phyloP scores from a whole-genome alignment of 2,113 vertebrate species.

The Nannobrachium achirus region DNA sequence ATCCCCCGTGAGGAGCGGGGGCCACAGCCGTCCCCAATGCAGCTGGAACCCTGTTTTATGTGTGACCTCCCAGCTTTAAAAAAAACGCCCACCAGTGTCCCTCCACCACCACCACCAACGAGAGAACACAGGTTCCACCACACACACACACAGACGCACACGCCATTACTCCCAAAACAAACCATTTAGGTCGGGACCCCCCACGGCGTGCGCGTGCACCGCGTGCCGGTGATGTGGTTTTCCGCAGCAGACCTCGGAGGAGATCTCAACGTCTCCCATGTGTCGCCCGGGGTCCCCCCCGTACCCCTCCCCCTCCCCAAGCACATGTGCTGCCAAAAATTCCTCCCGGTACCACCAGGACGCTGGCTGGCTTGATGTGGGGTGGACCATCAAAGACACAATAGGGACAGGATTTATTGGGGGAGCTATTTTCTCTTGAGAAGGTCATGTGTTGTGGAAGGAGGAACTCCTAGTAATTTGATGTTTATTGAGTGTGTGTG shows the following conservation, averaged over 20 bases:
- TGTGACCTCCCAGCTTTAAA: conserved; percentile 75
- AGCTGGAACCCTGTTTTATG: conserved; percentile 75
- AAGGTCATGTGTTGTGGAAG: conserved; percentile 29
- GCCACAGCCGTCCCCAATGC: conserved; percentile 65
- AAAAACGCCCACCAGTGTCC: conserved; percentile 46
- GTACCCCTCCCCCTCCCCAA: conserved; percentile 22
- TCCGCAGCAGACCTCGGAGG: conserved; percentile 70
- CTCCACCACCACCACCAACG: conserved; percentile 45
- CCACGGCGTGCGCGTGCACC: conserved; percentile 54
- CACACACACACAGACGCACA: conserved; percentile 33
- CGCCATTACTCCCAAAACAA: conserved; percentile 50
- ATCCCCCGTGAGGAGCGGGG: conserved; percentile 74
- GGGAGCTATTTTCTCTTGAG: conserved; percentile 6
- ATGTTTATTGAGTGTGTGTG: conserved; percentile 56
- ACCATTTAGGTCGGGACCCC: conserved; percentile 51
- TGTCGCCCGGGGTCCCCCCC: conserved; percentile 71
- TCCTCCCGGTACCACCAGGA: conserved; percentile 44
- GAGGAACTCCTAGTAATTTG: conserved; percentile 40
- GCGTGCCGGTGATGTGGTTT: conserved; percentile 81
- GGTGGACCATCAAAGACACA: conserved; percentile 54
- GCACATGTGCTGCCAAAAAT: conserved; percentile 74
- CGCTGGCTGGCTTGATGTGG: conserved; percentile 59
- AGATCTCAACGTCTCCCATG: conserved; percentile 80
- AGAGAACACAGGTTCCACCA: conserved; percentile 21
- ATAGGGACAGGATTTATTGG: conserved; percentile 64